phyloP scores from a whole-genome alignment of 2,888 invertebrate species.

The Cotesia congregata region DNA sequence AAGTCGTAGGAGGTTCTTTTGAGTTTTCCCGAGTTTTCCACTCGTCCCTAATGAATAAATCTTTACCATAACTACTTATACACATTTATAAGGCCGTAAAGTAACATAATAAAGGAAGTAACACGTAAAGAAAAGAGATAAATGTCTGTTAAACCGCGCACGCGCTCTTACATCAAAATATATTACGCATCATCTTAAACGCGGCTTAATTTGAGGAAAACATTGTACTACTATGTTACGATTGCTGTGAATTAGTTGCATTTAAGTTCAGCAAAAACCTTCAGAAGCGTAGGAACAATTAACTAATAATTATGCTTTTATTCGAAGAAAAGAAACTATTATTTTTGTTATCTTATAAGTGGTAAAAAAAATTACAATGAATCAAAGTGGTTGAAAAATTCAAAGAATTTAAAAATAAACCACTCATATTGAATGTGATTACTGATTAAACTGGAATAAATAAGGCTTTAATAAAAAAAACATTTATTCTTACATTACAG shows the following conservation, averaged over 20 bases:
- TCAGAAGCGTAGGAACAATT: too few species aligned
- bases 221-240: not conserved
- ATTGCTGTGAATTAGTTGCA: not conserved
- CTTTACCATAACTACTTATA: not conserved
- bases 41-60: not conserved
- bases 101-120: not conserved
- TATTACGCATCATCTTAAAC: conserved; percentile 1
- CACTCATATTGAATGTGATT: not conserved
- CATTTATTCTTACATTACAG: not conserved
- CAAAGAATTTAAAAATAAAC: too few species aligned
- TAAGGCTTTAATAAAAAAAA: not conserved
- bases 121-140: not conserved
- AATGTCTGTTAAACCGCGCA: not conserved
- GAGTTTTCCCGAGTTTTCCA: not conserved
- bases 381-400: too few species aligned
- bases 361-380: too few species aligned
- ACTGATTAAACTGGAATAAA: not conserved
- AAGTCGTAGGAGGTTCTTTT: not conserved
- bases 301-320: too few species aligned
- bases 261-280: not conserved
- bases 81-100: too few species aligned
- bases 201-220: not conserved
- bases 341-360: too few species aligned
- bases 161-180: not conserved
- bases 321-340: too few species aligned